Evolutionary conservation across 2,113 vertebrate species (phyloP).

Genomic region (Chloebia gouldiae): DNA sequence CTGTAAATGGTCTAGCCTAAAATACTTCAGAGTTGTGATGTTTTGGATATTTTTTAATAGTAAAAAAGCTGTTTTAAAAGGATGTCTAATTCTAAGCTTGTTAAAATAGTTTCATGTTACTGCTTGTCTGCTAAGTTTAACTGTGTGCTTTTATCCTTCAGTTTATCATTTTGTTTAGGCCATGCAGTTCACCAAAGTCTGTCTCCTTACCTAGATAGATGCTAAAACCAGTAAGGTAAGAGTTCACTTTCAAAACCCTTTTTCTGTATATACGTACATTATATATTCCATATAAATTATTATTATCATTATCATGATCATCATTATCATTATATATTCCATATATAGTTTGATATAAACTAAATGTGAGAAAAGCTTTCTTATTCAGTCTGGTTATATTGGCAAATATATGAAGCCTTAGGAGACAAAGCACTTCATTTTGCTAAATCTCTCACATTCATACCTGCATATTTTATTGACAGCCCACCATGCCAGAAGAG

Average conservation of each 20-base stretch:
- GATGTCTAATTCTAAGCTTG: not conserved
- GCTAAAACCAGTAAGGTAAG: not conserved
- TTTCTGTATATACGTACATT: not conserved
- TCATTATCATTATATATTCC: not conserved
- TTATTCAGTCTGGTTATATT: not conserved
- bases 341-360: not conserved
- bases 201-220: not conserved
- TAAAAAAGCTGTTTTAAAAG: not conserved
- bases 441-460: not conserved
- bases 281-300: not conserved
- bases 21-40: not conserved
- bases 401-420: not conserved
- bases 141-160: not conserved
- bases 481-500: not conserved
- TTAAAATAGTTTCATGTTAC: not conserved
- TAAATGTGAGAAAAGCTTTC: not conserved
- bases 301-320: no score
- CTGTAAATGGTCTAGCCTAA: not conserved
- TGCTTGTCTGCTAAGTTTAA: not conserved
- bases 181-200: not conserved
- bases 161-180: not conserved
- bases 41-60: not conserved
- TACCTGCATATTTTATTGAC: not conserved
- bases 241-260: not conserved
- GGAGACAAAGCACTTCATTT: conserved; percentile 7